Percentiles rank a stretch among this genome's conserved stretches.
phyloP scores from a whole-genome alignment of 2,888 invertebrate species.

The Dastarcus helophoroides region DNA sequence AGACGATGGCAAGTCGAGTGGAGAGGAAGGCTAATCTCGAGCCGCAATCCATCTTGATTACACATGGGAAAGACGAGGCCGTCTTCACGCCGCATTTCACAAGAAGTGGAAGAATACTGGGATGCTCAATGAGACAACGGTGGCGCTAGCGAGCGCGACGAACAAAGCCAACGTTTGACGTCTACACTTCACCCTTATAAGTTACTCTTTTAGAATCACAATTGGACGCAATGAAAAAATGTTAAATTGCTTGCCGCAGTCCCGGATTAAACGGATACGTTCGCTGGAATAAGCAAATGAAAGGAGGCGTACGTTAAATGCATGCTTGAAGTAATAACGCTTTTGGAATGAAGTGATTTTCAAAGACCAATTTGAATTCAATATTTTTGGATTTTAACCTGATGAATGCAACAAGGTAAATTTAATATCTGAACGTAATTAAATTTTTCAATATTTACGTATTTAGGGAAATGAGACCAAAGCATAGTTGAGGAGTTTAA shows the following conservation, averaged over 20 bases:
- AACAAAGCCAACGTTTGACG: conserved; percentile 8
- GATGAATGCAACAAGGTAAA: too few species aligned
- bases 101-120: conserved; percentile 25
- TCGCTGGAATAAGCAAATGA: too few species aligned
- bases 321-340: too few species aligned
- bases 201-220: conserved; percentile 4
- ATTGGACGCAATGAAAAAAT: conserved; percentile 3
- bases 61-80: conserved; percentile 30
- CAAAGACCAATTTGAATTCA: too few species aligned
- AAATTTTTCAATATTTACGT: too few species aligned
- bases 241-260: not conserved
- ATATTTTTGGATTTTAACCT: too few species aligned
- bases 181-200: conserved; percentile 9
- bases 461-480: too few species aligned
- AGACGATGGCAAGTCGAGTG: conserved; percentile 10
- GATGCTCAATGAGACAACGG: conserved; percentile 15
- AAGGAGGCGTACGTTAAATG: too few species aligned
- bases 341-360: too few species aligned
- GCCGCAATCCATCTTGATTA: conserved; percentile 35
- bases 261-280: too few species aligned
- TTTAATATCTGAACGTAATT: too few species aligned
- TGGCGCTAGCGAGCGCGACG: conserved; percentile 13
- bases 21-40: conserved; percentile 31
- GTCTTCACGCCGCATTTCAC: conserved; percentile 29
- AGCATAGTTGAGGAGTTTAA: too few species aligned